These are phyloP conservation scores for Microplitis deprimator DNA, from an alignment of 2,888 invertebrate genomes.

Conservation along the genomic window DNA sequence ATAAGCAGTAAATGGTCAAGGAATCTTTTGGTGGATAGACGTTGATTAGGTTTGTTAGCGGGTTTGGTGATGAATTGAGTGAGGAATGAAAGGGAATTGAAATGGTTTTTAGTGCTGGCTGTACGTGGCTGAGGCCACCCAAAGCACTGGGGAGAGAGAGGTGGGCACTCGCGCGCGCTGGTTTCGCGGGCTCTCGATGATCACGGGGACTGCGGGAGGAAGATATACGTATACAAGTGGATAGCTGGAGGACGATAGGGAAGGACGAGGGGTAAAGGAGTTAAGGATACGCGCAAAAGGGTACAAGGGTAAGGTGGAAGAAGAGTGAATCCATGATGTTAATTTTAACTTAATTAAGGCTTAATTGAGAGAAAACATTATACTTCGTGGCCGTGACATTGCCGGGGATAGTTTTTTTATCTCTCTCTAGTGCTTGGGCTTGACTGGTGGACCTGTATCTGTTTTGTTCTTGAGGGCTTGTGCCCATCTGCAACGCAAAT, in stretches of 20 bases:
- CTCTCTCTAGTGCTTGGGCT: neutral
- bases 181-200: constrained; percentile 31
- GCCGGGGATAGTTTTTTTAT: constrained; percentile 47
- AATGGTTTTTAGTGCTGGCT: constrained; percentile 54
- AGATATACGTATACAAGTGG: constrained; percentile 35
- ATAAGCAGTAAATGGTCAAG: neutral
- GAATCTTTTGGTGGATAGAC: neutral
- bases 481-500: constrained; percentile 71
- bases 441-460: constrained; percentile 17
- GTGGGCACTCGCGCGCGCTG: constrained; percentile 47
- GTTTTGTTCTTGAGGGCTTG: constrained; percentile 39
- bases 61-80: neutral
- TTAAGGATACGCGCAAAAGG: constrained; percentile 37
- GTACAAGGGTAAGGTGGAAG: constrained; percentile 54
- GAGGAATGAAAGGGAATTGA: constrained; percentile 42
- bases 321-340: constrained; percentile 69
- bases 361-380: constrained; percentile 72
- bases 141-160: constrained; percentile 66
- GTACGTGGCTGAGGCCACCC: constrained; percentile 69
- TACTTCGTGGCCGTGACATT: constrained; percentile 67
- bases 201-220: constrained; percentile 28
- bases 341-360: constrained; percentile 72
- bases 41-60: neutral
- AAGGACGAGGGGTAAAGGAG: constrained; percentile 26
- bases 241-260: constrained; percentile 20